Percentiles rank a stretch among this genome's conserved stretches.
phyloP scores from a whole-genome alignment of 1,140 invertebrate genomes.

The Caerostris darwini region DNA sequence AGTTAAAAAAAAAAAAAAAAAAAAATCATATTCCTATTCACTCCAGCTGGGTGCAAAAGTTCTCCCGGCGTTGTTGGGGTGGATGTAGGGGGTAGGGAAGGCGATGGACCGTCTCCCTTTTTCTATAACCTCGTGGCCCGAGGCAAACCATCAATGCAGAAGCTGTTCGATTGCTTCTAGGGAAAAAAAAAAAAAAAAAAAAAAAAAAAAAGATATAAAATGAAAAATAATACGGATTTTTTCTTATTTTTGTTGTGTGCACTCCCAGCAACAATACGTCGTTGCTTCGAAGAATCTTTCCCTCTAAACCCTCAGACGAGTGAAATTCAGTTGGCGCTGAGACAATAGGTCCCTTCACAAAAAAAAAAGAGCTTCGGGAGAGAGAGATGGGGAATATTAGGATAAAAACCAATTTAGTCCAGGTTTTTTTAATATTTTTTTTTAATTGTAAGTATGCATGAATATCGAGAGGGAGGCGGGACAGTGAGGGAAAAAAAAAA shows the following conservation, averaged over 20 bases:
- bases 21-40: constrained; percentile 18
- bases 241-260: background rate
- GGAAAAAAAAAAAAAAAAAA: background rate
- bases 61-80: background rate
- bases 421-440: background rate
- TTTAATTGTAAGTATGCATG: background rate
- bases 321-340: constrained; percentile 12
- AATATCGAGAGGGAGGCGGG: background rate
- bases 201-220: background rate
- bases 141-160: constrained; percentile 28
- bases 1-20: background rate
- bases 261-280: constrained; percentile 3
- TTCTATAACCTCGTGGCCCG: background rate
- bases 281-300: background rate
- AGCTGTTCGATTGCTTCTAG: constrained; percentile 9
- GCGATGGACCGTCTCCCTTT: constrained; percentile 14
- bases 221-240: constrained; percentile 4
- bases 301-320: background rate
- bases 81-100: background rate
- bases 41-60: constrained; percentile 53
- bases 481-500: background rate
- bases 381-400: background rate
- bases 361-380: background rate
- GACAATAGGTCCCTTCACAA: background rate
- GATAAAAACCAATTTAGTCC: constrained; percentile 5